phyloP scores from a whole-genome alignment of 2,113 vertebrate species.

The Synchiropus splendidus region DNA sequence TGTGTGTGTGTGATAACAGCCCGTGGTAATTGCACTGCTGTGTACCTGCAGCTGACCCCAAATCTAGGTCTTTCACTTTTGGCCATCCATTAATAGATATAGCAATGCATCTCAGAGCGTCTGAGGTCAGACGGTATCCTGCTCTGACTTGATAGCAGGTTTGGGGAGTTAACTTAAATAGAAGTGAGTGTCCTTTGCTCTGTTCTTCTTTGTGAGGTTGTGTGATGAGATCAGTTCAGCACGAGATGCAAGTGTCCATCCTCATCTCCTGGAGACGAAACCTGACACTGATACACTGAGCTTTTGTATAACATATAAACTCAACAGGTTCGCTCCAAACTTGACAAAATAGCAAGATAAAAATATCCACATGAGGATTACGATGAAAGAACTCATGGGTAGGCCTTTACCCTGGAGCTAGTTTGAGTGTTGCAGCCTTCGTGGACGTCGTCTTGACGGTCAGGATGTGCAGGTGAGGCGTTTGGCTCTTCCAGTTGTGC shows the following conservation, averaged over 20 bases:
- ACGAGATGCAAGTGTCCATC: too few relatives aligned
- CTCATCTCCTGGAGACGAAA: not conserved
- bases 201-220: too few relatives aligned
- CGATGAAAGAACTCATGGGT: conserved; percentile 1
- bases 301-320: too few relatives aligned
- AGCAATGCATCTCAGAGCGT: conserved; percentile 41
- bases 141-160: conserved; percentile 6
- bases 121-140: conserved; percentile 20
- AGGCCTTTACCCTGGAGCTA: conserved; percentile 78
- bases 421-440: conserved; percentile 68
- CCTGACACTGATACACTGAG: too few relatives aligned
- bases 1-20: conserved; percentile 46
- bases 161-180: too few relatives aligned
- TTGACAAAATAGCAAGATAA: not conserved
- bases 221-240: too few relatives aligned
- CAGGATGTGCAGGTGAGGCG: conserved; percentile 60
- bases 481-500: conserved; percentile 72
- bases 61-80: conserved; percentile 65
- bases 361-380: too few relatives aligned
- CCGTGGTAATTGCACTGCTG: conserved; percentile 54
- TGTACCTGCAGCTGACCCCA: conserved; percentile 54
- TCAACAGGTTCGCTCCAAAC: too few relatives aligned
- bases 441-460: conserved; percentile 74
- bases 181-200: too few relatives aligned
- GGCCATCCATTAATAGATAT: conserved; percentile 68